Evolutionary conservation across 2,113 vertebrate genomes (phyloP), one percentile per base, ranked within the genome.

Genomic region (Xenopus laevis): DNA sequence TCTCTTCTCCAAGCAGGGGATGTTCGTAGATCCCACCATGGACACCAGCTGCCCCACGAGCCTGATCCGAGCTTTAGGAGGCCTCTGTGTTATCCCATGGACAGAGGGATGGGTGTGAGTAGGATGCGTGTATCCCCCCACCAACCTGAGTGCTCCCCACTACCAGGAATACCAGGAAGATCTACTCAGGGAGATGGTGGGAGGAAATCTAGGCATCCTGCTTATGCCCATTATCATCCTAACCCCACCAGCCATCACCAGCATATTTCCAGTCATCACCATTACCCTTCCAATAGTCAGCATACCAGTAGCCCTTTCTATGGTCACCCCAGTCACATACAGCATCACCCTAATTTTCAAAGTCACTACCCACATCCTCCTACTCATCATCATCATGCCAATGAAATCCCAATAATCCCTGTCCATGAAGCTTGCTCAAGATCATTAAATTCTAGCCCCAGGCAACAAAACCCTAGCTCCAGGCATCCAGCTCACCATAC

Each of bases 71-170:
- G 94, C 68, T 90, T 90, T 16, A 89, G 93, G 82, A 94, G 95
- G 94, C 95, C 95, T 47, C 89, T 96, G 46, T 96, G 95, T 84
- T 91, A 92, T 72, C 95, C 96, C 1, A 72, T 81, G 71, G 91
- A 92, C 80, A 82, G 87, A 72, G 83, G 85, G 68, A 81, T 65
- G 83, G 79, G 78, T 77, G 87, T 89, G 81, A 73, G 77, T 64
- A 80, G 86, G 71, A 76, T 82, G n/a, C 80, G 83, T 40, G 78
- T 78, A 18, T 80, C 84, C 20, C 52, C 71, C 40, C 81, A 68
- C 71, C 74, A 67, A 40, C 52, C 66, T 45, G 80, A 83, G 59
- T 81, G 83, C 12, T 75, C 71, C 10, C 79, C 73, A 60, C 66
- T 67, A 12, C 78, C 72, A 44, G 83, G 82, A 67, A 55, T 65